These are phyloP conservation scores for Petaurus breviceps DNA, from an alignment of 2,113 vertebrate genomes.

Conservation along the genomic window DNA sequence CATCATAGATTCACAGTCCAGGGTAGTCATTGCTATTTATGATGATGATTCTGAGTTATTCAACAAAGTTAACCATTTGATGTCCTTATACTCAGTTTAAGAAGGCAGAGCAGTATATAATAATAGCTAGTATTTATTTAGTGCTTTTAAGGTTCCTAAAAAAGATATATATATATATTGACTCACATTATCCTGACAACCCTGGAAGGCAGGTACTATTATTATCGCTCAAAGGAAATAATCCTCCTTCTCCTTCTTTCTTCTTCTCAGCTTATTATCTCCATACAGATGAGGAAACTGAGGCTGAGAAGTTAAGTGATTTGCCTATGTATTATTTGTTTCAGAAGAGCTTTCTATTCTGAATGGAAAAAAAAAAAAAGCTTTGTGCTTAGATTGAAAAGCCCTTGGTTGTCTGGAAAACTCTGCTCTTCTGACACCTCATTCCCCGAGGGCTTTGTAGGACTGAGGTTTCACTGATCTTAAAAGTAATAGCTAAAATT, in stretches of 20 bases:
- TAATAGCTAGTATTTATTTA: not conserved
- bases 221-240: not conserved
- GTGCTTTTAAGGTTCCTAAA: not conserved
- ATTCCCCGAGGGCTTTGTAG: not conserved
- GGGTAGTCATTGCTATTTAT: not conserved
- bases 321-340: not conserved
- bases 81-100: not conserved
- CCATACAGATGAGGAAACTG: not conserved
- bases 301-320: not conserved
- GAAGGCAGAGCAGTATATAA: not conserved
- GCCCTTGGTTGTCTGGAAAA: not conserved
- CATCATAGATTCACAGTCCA: not conserved
- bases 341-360: not conserved
- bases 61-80: not conserved
- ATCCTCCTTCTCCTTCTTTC: too few species aligned
- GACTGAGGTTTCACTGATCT: not conserved
- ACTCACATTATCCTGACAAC: not conserved
- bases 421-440: not conserved
- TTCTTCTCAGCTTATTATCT: not conserved
- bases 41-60: not conserved
- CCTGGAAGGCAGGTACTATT: not conserved
- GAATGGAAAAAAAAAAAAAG: constrained; percentile 6
- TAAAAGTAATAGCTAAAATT: not conserved
- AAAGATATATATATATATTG: not conserved
- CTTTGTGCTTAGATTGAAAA: not conserved